A percentile compares a stretch with the other conserved stretches of the same genome.
phyloP scores from a whole-genome alignment of 2,888 invertebrate genomes.

The Phytoseiulus persimilis region DNA sequence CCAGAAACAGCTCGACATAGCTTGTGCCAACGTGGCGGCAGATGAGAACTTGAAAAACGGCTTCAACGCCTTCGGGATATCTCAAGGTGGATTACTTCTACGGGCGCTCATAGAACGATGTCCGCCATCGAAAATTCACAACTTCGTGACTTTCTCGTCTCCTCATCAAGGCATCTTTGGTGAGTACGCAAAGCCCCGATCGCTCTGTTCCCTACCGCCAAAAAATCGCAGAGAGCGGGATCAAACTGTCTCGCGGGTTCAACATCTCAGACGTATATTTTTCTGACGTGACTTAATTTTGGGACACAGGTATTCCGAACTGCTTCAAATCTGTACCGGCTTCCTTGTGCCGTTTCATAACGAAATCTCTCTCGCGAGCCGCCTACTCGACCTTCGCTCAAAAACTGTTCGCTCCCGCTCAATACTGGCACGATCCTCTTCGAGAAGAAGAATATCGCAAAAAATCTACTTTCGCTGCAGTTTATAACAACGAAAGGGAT shows the following conservation, averaged over 20 bases:
- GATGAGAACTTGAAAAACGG: not conserved
- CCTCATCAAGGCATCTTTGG: constrained; percentile 13
- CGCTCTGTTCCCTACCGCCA: no score
- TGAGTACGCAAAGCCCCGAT: no score
- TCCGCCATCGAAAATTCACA: not conserved
- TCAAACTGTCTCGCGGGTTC: no score
- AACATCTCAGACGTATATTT: no score
- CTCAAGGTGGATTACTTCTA: not conserved
- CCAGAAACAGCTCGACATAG: not conserved
- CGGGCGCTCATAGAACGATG: not conserved
- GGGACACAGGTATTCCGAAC: not conserved
- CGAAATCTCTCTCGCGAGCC: not conserved
- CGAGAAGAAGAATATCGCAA: not conserved
- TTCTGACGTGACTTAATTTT: no score
- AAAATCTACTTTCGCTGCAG: not conserved
- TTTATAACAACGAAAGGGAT: not conserved
- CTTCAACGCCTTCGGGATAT: constrained; percentile 22
- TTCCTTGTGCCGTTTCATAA: not conserved
- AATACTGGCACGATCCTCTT: constrained; percentile 13
- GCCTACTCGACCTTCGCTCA: not conserved
- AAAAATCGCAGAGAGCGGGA: no score
- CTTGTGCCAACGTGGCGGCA: not conserved
- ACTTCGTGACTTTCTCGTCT: constrained; percentile 6
- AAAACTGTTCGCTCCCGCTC: not conserved
- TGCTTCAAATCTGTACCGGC: not conserved